Evolutionary conservation across 2,797 vertebrate species (phyloP).

Genomic region (Adelosebastes latens): DNA sequence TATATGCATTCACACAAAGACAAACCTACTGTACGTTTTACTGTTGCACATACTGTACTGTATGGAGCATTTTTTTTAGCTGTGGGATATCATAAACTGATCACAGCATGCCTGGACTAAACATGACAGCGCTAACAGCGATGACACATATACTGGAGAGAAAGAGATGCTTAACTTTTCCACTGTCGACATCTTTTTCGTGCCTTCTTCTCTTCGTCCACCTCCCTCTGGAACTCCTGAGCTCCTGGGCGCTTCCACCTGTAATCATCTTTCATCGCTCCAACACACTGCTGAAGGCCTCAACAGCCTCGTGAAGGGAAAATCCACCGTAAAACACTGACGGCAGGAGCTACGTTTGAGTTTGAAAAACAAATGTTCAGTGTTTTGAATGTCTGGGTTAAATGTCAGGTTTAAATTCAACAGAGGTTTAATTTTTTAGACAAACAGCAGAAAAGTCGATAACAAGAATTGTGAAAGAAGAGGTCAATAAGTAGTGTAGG

Average conservation of each 20-base stretch:
- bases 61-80: slow-evolving; percentile 9
- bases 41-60: not conserved
- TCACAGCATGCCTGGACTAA: slow-evolving; percentile 47
- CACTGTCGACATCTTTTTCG: slow-evolving; percentile 41
- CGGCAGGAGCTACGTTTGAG: not conserved
- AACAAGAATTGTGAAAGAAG: not conserved
- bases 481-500: not conserved
- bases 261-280: slow-evolving; percentile 34
- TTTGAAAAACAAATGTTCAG: not conserved
- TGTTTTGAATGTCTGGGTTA: not conserved
- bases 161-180: slow-evolving; percentile 64
- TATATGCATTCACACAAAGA: slow-evolving; percentile 34
- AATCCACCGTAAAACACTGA: not conserved
- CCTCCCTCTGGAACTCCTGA: not conserved
- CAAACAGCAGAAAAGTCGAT: not conserved
- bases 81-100: slow-evolving; percentile 39
- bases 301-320: not conserved
- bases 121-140: slow-evolving; percentile 13
- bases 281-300: slow-evolving; percentile 3
- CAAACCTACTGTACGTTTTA: slow-evolving; percentile 34
- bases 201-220: slow-evolving; percentile 3
- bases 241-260: slow-evolving; percentile 17
- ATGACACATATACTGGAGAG: slow-evolving; percentile 59
- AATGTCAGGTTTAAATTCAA: not conserved
- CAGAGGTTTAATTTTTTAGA: not conserved